A percentile compares a stretch with the other conserved stretches of the same genome.
Evolutionary conservation across 2,797 vertebrate species (phyloP).

Genomic region (Diplodus sargus): DNA sequence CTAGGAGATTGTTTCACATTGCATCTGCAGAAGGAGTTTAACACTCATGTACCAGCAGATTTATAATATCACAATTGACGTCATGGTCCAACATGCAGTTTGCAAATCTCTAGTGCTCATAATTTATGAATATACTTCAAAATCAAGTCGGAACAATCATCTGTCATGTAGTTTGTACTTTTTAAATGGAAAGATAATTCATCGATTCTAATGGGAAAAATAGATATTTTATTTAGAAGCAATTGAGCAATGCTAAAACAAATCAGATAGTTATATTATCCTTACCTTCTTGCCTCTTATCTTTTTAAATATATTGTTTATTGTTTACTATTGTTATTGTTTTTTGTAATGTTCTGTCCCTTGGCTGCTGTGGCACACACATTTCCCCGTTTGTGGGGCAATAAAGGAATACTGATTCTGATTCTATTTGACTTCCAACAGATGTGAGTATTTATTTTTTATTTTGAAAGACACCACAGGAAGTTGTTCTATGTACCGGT

Average conservation of each 20-base stretch:
- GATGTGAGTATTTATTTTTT: neutral
- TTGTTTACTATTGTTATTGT: too few relatives aligned
- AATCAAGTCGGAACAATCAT: neutral
- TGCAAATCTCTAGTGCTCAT: neutral
- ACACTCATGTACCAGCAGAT: neutral
- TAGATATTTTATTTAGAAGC: too few relatives aligned
- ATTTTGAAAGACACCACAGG: slow-evolving; percentile 32
- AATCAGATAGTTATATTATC: too few relatives aligned
- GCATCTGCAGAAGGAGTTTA: neutral
- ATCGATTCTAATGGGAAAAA: too few relatives aligned
- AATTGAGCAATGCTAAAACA: too few relatives aligned
- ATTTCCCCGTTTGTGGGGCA: too few relatives aligned
- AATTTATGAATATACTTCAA: neutral
- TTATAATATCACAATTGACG: neutral
- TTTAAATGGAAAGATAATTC: neutral
- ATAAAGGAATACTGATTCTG: too few relatives aligned
- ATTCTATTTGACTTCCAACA: neutral
- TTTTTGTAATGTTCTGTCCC: too few relatives aligned
- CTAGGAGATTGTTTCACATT: too few relatives aligned
- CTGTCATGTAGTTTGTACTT: neutral
- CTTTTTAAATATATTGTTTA: too few relatives aligned
- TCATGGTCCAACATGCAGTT: neutral
- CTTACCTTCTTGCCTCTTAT: too few relatives aligned
- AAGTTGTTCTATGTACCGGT: neutral
- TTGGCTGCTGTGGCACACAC: too few relatives aligned